phyloP scores from a whole-genome alignment of 2,797 vertebrate species.

The Enteromius argenteus region DNA sequence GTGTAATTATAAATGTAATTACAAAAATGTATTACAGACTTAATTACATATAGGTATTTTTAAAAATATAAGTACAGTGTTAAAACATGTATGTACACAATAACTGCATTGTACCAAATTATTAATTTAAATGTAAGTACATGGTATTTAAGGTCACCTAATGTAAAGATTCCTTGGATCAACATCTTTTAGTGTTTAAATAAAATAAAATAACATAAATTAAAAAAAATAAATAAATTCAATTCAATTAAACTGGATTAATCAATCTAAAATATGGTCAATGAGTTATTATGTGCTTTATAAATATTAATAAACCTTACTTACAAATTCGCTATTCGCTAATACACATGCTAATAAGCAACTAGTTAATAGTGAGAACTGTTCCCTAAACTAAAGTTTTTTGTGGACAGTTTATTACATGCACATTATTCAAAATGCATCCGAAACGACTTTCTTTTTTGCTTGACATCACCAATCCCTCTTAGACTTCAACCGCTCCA shows the following conservation, averaged over 20 bases:
- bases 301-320: not conserved
- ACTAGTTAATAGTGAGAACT: not conserved
- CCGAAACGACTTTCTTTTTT: not conserved
- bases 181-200: too few relatives aligned
- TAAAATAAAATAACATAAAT: not conserved
- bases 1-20: too few relatives aligned
- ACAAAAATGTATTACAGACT: too few relatives aligned
- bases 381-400: not conserved
- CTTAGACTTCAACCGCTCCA: not conserved
- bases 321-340: not conserved
- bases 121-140: too few relatives aligned
- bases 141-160: too few relatives aligned
- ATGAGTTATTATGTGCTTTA: not conserved
- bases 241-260: not conserved
- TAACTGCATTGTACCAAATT: too few relatives aligned
- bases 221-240: not conserved
- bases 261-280: not conserved
- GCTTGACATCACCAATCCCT: not conserved
- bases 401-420: not conserved
- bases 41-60: too few relatives aligned
- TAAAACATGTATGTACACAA: too few relatives aligned
- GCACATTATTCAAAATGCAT: not conserved
- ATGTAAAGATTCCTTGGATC: too few relatives aligned
- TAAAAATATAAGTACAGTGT: too few relatives aligned
- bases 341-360: not conserved